Evolutionary conservation across 2,888 invertebrate genomes (phyloP).

Genomic region (Dugesia japonica): DNA sequence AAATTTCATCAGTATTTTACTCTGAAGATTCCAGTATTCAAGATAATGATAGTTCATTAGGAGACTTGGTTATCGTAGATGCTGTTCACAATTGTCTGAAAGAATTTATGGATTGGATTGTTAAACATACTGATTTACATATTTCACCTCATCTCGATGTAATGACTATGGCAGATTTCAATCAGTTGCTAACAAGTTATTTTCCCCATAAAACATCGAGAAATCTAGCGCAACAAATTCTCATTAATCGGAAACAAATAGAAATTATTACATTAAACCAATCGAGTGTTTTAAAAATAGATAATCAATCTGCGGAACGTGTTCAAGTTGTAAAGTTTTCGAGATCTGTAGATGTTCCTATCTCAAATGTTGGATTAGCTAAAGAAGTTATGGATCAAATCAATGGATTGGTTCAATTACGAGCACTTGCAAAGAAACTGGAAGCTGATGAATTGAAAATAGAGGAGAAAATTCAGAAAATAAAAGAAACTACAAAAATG

Average conservation of each 20-base stretch:
- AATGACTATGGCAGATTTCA: not conserved
- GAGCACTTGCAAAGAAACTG: no score
- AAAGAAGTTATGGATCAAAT: no score
- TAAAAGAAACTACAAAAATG: no score
- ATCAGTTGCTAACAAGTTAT: not conserved
- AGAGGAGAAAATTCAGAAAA: no score
- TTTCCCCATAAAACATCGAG: constrained; percentile 24
- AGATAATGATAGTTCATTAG: not conserved
- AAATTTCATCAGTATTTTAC: not conserved
- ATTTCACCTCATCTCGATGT: not conserved
- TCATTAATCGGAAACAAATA: not conserved
- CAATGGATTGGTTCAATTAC: no score
- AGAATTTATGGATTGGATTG: constrained; percentile 22
- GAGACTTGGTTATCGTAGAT: not conserved
- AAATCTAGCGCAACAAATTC: not conserved
- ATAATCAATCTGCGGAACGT: no score
- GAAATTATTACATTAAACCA: not conserved
- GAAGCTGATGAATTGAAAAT: no score
- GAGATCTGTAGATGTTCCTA: no score
- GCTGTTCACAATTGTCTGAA: not conserved
- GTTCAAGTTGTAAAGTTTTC: no score
- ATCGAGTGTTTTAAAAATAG: no score
- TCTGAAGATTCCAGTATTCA: not conserved
- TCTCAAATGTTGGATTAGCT: no score
- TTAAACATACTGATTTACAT: not conserved